phyloP scores from a whole-genome alignment of 2,797 vertebrate species.

The Scarus forsteni region DNA sequence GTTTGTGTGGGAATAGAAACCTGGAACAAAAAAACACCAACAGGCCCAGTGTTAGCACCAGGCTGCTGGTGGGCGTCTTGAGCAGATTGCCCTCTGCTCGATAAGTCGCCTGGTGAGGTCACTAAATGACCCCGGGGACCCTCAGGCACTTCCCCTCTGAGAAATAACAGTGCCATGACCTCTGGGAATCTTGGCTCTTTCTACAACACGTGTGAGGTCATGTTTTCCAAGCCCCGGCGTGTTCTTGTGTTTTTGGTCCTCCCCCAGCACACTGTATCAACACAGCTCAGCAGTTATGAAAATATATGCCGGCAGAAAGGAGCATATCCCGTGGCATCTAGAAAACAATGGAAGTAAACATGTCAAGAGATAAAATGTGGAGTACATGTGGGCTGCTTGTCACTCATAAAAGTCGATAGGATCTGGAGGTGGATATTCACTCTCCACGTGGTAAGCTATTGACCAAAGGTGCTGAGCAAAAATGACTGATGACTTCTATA shows the following conservation, averaged over 20 bases:
- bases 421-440: slow-evolving; percentile 60
- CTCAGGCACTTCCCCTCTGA: slow-evolving; percentile 68
- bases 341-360: slow-evolving; percentile 66
- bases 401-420: slow-evolving; percentile 68
- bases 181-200: slow-evolving; percentile 73
- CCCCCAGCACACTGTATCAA: slow-evolving; percentile 65
- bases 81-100: slow-evolving; percentile 67
- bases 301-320: slow-evolving; percentile 63
- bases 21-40: slow-evolving; percentile 5
- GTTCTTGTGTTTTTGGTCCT: slow-evolving; percentile 67
- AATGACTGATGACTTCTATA: slow-evolving; percentile 75
- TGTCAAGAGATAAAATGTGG: slow-evolving; percentile 57
- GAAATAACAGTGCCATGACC: slow-evolving; percentile 78
- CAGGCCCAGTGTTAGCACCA: neutral
- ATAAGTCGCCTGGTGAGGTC: slow-evolving; percentile 75
- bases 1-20: slow-evolving; percentile 19
- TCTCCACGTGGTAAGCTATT: slow-evolving; percentile 73
- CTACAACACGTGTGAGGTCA: slow-evolving; percentile 75
- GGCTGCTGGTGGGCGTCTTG: slow-evolving; percentile 63
- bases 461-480: slow-evolving; percentile 54
- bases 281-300: slow-evolving; percentile 70
- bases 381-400: slow-evolving; percentile 52
- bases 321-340: slow-evolving; percentile 57
- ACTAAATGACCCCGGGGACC: slow-evolving; percentile 68
- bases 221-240: slow-evolving; percentile 71